phyloP scores from a whole-genome alignment of 2,113 vertebrate genomes.

The Chloebia gouldiae region DNA sequence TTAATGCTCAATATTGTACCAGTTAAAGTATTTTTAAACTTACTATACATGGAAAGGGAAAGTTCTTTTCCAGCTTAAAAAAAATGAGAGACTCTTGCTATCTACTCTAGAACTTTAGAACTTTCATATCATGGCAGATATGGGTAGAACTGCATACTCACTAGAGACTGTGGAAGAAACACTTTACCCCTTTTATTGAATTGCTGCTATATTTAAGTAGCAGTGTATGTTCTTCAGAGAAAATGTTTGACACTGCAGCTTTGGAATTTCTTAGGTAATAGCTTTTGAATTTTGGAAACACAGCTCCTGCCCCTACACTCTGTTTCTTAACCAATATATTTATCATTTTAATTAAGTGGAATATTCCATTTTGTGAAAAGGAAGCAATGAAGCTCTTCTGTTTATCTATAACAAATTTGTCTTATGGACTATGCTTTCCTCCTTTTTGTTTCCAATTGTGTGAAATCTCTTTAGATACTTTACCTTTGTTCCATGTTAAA shows the following conservation, averaged over 20 bases:
- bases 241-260: not conserved
- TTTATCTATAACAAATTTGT: not conserved
- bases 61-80: not conserved
- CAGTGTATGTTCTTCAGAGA: not conserved
- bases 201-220: not conserved
- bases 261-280: not conserved
- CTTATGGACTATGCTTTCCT: not conserved
- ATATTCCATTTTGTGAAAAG: not conserved
- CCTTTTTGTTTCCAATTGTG: not conserved
- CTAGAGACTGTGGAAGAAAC: not conserved
- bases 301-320: no score
- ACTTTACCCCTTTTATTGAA: not conserved
- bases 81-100: not conserved
- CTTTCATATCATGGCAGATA: not conserved
- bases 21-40: not conserved
- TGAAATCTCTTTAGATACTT: not conserved
- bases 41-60: not conserved
- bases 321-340: not conserved
- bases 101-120: not conserved
- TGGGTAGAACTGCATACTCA: not conserved
- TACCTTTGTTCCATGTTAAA: not conserved
- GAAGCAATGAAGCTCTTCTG: not conserved
- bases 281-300: not conserved
- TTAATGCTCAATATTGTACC: not conserved
- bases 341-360: not conserved